Conservation (phyloP, 2,113 vertebrate genomes). For the Poeciliopsis turrubarensis region DNA sequence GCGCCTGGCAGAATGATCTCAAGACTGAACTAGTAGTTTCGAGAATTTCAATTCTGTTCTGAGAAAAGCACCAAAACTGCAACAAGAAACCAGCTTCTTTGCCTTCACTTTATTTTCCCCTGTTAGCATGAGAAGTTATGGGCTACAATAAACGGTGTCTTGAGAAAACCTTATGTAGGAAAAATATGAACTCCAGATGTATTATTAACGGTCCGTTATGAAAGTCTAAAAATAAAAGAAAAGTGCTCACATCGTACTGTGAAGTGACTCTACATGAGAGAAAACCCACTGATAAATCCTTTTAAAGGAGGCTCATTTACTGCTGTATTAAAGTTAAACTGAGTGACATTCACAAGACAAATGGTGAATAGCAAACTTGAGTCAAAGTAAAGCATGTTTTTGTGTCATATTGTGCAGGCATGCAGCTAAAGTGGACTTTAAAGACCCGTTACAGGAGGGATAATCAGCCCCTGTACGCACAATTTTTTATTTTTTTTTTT, state of each 20-base stretch:
- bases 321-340: not conserved
- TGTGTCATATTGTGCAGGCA: not conserved
- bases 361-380: not conserved
- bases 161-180: not conserved
- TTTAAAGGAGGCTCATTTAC: not conserved
- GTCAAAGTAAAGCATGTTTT: not conserved
- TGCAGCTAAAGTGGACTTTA: conserved; percentile 4
- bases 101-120: too few relatives aligned
- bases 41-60: too few relatives aligned
- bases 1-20: too few relatives aligned
- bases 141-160: not conserved
- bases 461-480: conserved; percentile 10
- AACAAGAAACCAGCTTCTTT: too few relatives aligned
- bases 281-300: not conserved
- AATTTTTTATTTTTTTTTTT: conserved; percentile 63
- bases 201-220: not conserved
- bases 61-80: too few relatives aligned
- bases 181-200: not conserved
- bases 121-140: not conserved
- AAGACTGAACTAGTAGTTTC: too few relatives aligned
- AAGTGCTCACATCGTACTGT: not conserved
- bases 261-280: not conserved
- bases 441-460: conserved; percentile 19
- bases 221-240: not conserved
- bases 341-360: not conserved